Percentiles rank a stretch among this genome's conserved stretches.
These are phyloP conservation scores for Spodoptera exigua DNA, from an alignment of 2,888 invertebrate genomes.

Conservation along the genomic window DNA sequence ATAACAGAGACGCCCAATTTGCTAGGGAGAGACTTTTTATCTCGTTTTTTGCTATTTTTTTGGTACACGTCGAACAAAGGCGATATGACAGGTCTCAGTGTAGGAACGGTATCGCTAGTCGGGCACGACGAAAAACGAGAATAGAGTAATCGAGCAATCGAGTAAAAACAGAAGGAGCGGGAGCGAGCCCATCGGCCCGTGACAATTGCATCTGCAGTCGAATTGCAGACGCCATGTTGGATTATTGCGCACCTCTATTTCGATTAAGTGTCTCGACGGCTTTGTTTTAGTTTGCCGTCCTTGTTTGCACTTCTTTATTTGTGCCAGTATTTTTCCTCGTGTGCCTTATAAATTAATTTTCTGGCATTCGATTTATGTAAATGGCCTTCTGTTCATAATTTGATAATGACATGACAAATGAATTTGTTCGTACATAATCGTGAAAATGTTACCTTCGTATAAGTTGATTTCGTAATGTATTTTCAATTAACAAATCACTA, in stretches of 20 bases:
- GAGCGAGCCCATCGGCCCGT: constrained; percentile 78
- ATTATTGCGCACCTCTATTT: constrained; percentile 81
- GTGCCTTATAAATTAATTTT: constrained; percentile 32
- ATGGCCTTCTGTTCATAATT: constrained; percentile 9
- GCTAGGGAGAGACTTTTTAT: constrained; percentile 85
- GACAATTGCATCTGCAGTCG: constrained; percentile 86
- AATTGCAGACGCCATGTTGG: constrained; percentile 84
- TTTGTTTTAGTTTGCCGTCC: constrained; percentile 67
- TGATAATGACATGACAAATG: constrained; percentile 23
- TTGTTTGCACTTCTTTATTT: constrained; percentile 39
- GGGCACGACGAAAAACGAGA: constrained; percentile 83
- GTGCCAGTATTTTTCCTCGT: constrained; percentile 16
- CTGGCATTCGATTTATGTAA: background rate
- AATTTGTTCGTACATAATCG: constrained; percentile 1
- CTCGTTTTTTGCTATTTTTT: constrained; percentile 77
- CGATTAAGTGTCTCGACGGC: constrained; percentile 75
- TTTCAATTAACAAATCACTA: constrained; percentile 8
- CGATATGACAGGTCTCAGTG: constrained; percentile 87
- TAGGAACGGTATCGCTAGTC: constrained; percentile 80
- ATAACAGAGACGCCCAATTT: constrained; percentile 88
- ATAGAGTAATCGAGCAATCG: constrained; percentile 85
- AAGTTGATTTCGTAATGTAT: background rate
- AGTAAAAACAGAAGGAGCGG: constrained; percentile 83
- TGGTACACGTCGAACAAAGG: constrained; percentile 82
- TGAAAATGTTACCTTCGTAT: constrained; percentile 5